Base-by-base conservation (phyloP, 2,113 vertebrate genomes). In the Oxyruncus cristatus region DNA sequence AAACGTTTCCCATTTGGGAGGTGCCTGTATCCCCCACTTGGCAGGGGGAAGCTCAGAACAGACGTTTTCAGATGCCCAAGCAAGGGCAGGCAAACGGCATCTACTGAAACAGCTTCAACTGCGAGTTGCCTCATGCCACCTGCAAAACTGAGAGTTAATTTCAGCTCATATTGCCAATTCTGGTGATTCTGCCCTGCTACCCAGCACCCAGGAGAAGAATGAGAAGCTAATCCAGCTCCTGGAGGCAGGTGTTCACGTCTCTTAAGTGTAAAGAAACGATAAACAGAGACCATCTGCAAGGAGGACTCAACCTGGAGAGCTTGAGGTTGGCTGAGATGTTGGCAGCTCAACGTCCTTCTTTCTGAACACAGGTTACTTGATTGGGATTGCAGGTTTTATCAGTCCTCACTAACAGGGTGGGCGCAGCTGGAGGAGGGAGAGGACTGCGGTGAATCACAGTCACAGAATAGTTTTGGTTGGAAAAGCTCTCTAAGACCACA, bases 1-100 rank as follows among this genome's bases (percentile, higher is more conserved):
- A 66, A 56, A n/a, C 1, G 0, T 71, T 24, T 11, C 33, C 16
- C 2, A 0, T 5, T 5, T 0, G 3, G 59, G 55, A 56, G 37
- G 27, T 6, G n/a, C 22, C 37, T 11, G 42, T 33, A 10, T 21
- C 30, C 46, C 30, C 18, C 12, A 4, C 50, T 19, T 21, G 28
- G 33, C 15, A 41, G 20, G n/a, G 22, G 4, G 1, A 37, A 44
- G 27, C 47, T 76, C 47, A 39, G 77, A 32, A 4, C 37, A 37
- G 42, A 37, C 4, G 4, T 32, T 19, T 65, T 46, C 0, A 39
- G 52, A 24, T 4, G 4, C 42, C 53, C 8, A 30, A 18, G 6
- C 0, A 3, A 41, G 41, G 70, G 20, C 49, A 77, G 26, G 39
- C 4, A 1, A 73, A 19, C 5, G 2, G 2, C 26, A 22, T 2